phyloP scores from a whole-genome alignment of 2,113 vertebrate genomes.

The Mesoclemmys tuberculata region DNA sequence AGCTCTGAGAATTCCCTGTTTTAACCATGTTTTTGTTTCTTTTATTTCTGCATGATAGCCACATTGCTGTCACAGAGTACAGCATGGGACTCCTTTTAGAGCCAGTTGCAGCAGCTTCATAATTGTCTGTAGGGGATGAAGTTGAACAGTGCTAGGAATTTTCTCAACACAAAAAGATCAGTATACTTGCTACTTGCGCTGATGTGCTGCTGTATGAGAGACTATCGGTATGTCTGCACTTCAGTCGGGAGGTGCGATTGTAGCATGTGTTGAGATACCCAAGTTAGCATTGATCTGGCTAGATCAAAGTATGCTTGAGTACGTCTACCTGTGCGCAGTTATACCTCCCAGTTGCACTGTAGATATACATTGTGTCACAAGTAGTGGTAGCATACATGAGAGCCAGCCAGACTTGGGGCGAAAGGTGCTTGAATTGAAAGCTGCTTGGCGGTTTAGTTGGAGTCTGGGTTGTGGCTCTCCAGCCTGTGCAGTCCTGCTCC shows the following conservation, averaged over 20 bases:
- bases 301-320: not conserved
- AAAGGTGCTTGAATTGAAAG: not conserved
- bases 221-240: not conserved
- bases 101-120: conserved; percentile 12
- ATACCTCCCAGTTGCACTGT: not conserved
- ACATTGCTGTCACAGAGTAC: not conserved
- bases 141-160: not conserved
- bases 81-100: not conserved
- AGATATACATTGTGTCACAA: not conserved
- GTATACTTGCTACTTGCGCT: rapidly evolving
- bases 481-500: not conserved
- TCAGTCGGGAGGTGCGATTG: not conserved
- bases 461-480: not conserved
- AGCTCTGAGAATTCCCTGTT: not conserved
- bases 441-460: not conserved
- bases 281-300: not conserved
- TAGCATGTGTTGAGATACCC: not conserved
- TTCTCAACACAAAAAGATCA: not conserved
- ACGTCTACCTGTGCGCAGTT: not conserved
- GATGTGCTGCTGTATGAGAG: not conserved
- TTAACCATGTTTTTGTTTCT: not conserved
- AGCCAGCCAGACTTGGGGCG: not conserved
- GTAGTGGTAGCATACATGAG: not conserved
- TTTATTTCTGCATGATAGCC: not conserved
- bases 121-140: not conserved